Base-by-base conservation (phyloP, 2,113 vertebrate species). In the Acanthisitta chloris region DNA sequence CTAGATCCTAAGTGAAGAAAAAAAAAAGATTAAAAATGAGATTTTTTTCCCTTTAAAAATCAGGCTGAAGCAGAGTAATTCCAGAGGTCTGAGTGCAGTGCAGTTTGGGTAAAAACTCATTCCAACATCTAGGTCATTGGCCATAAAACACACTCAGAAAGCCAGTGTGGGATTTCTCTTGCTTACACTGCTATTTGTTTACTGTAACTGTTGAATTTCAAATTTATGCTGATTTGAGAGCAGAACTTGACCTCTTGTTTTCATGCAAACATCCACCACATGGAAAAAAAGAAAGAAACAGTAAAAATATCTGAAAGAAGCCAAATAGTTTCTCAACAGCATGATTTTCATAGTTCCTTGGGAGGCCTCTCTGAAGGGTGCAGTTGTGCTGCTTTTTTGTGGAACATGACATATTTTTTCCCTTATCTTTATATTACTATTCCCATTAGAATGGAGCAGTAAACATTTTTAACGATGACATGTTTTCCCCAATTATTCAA, bases 201-300 rank as follows among this genome's bases (percentile, higher is more conserved):
- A 86, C 4, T 20, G 55, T 86, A 90, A 54, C 71, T 89, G 79
- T 70, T 95, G 92, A 94, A 95, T 96, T 95, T 95, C 79, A 95
- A 92, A 93, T 94, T 93, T 93, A 81, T 95, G 93, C 82, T 94
- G 82, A 92, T 95, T 86, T 4, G 49, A 81, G 82, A 83, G 72
- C 61, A 84, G 76, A 83, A 83, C 86, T 88, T 91, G 96, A 94
- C 97, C 86, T 81, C 67, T 86, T 92, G 79, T 92, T 95, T 95
- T 92, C 81, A 34, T 82, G 90, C 79, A 84, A 97, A 65, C 77
- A 59, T 76, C 67, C 46, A 82, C 73, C 49, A 85, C 62, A 64
- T 14, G 40, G 40, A 66, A 51, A 91, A 87, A 69, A 77, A 70
- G 29, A 34, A 73, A 49, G 49, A 40, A 88, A 59, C 33, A 83